A percentile compares a stretch with the other conserved stretches of the same genome.
phyloP scores from a whole-genome alignment of 2,113 vertebrate genomes.

The Canis aureus region DNA sequence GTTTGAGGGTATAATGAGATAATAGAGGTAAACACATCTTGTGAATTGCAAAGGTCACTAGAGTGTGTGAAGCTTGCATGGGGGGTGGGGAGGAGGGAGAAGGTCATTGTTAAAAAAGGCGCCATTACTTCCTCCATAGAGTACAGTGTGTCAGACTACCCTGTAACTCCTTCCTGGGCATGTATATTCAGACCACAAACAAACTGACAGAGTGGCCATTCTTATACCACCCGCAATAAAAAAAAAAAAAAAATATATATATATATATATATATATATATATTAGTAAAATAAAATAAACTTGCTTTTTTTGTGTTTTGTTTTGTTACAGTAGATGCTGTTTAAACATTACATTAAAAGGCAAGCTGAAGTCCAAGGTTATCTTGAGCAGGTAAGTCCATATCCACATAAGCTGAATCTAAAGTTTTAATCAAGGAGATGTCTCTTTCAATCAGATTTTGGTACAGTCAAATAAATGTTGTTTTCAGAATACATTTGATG shows the following conservation, averaged over 20 bases:
- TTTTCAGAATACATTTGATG: conserved; percentile 42
- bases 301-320: background rate
- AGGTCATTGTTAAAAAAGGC: background rate
- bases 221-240: background rate
- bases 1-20: background rate
- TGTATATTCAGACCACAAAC: background rate
- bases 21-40: background rate
- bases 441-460: conserved; percentile 15
- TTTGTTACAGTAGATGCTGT: background rate
- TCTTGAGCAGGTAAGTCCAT: background rate
- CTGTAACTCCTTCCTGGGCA: background rate
- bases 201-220: background rate
- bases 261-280: background rate
- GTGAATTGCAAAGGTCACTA: background rate
- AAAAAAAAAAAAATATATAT: too few species aligned
- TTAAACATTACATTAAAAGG: background rate
- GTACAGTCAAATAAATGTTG: conserved; percentile 14
- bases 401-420: background rate
- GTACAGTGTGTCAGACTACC: background rate
- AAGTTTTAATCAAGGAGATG: conserved; percentile 34
- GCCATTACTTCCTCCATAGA: background rate
- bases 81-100: accelerated
- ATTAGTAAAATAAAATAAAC: background rate
- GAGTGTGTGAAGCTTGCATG: background rate
- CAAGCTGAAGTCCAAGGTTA: background rate